Evolutionary conservation across 2,113 vertebrate species (phyloP).

Genomic region (Tapirus terrestris): DNA sequence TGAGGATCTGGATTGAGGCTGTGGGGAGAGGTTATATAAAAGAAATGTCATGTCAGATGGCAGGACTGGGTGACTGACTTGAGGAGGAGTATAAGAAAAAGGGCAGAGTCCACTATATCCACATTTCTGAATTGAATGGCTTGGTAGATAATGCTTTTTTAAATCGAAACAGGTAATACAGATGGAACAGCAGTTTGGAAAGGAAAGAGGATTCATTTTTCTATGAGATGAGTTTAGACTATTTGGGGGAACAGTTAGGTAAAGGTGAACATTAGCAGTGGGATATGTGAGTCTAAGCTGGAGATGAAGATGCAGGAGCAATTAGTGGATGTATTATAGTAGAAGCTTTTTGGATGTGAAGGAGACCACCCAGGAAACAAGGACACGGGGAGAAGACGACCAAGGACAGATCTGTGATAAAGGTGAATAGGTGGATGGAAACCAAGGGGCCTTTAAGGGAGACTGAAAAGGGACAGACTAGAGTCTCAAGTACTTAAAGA

Average conservation of each 20-base stretch:
- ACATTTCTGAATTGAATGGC: not conserved
- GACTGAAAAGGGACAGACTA: not conserved
- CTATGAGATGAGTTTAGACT: not conserved
- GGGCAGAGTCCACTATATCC: not conserved
- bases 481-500: not conserved
- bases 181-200: slow-evolving; percentile 1
- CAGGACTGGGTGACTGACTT: not conserved
- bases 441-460: not conserved
- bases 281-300: not conserved
- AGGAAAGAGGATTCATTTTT: not conserved
- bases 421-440: not conserved
- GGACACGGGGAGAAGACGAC: not conserved
- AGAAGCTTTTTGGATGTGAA: not conserved
- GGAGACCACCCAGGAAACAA: not conserved
- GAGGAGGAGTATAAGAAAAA: not conserved
- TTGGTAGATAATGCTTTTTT: not conserved
- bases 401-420: not conserved
- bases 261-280: not conserved
- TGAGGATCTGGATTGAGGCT: not conserved
- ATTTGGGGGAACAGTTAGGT: not conserved
- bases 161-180: not conserved
- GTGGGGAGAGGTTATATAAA: not conserved
- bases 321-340: not conserved
- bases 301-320: not conserved
- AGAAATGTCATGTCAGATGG: not conserved